Evolutionary conservation across 2,888 invertebrate species (phyloP).

Genomic region (Macaria liturata): DNA sequence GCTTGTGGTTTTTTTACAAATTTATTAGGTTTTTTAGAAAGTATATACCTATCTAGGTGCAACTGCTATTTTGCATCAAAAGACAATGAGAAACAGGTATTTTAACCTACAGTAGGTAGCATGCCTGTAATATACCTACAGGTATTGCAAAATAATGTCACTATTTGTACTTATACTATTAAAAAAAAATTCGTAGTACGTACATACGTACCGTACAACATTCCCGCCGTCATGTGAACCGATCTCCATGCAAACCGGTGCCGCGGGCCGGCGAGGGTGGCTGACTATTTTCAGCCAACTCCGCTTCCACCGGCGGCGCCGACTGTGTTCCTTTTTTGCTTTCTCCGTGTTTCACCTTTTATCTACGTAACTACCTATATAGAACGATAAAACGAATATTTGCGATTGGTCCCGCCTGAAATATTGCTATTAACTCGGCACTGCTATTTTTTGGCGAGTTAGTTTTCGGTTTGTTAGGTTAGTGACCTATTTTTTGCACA

Average conservation of each 20-base stretch:
- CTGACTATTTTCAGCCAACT: slow-evolving; percentile 65
- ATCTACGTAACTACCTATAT: slow-evolving; percentile 28
- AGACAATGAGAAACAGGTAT: no score
- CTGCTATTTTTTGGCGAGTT: slow-evolving; percentile 8
- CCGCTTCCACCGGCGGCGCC: slow-evolving; percentile 53
- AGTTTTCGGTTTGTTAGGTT: slow-evolving; percentile 2
- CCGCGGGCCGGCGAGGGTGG: slow-evolving; percentile 42
- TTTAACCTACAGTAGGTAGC: no score
- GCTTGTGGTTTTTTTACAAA: no score
- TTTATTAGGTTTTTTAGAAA: no score
- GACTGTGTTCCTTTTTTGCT: slow-evolving; percentile 56
- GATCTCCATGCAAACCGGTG: slow-evolving; percentile 16
- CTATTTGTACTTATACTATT: no score
- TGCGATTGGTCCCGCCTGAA: slow-evolving; percentile 23
- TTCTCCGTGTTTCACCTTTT: slow-evolving; percentile 35
- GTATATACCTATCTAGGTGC: no score
- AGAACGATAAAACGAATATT: slow-evolving; percentile 29
- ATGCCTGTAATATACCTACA: no score
- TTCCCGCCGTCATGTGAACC: slow-evolving; percentile 48
- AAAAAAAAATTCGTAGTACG: no score
- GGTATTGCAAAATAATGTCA: no score
- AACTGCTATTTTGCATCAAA: no score
- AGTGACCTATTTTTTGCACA: slow-evolving; percentile 12
- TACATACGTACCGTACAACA: no score
- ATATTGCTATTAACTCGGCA: slow-evolving; percentile 17